Conservation (phyloP, 2,888 invertebrate species). For the Agrochola circellaris region DNA sequence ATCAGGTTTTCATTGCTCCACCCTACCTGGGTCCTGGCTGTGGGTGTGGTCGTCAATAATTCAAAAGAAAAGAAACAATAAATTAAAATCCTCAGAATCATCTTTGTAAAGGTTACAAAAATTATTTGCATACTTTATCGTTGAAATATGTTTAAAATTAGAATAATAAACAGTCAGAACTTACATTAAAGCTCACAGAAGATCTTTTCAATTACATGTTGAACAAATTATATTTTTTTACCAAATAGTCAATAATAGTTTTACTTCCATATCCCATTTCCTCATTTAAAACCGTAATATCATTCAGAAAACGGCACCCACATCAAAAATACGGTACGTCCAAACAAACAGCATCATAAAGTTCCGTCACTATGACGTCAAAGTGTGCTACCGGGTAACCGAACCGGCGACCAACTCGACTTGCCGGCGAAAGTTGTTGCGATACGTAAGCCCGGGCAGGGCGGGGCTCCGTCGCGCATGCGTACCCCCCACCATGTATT, state of each 20-base stretch:
- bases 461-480: conserved; percentile 85
- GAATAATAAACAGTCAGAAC: no score
- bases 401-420: conserved; percentile 60
- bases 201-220: neutral
- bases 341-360: conserved; percentile 49
- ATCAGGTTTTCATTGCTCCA: no score
- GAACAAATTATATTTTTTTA: no score
- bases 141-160: no score
- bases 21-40: no score
- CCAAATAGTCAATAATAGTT: neutral
- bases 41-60: no score
- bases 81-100: neutral
- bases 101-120: neutral
- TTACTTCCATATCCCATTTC: neutral
- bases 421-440: conserved; percentile 52
- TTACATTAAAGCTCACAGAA: no score
- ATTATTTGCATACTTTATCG: neutral
- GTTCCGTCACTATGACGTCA: conserved; percentile 54
- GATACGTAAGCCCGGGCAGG: conserved; percentile 80
- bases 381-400: conserved; percentile 51
- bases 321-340: conserved; percentile 5
- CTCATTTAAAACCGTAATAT: conserved; percentile 1
- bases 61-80: no score
- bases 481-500: conserved; percentile 68
- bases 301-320: conserved; percentile 2